Evolutionary conservation across 1,140 invertebrate species (phyloP).

Genomic region (Calephelis virginiensis): DNA sequence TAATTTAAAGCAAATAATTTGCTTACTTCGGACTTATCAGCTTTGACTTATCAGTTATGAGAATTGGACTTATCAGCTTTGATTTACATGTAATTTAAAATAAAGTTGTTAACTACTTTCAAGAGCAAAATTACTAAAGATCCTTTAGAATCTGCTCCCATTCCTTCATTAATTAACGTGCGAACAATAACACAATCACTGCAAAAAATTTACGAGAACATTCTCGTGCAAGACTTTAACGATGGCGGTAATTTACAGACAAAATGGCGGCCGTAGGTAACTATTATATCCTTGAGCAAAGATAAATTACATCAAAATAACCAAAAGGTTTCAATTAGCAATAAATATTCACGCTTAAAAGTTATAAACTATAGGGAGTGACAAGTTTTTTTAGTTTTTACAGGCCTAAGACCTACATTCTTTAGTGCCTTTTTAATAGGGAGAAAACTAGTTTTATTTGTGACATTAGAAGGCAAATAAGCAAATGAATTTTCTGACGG

Average conservation of each 20-base stretch:
- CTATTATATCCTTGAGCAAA: conserved; percentile 17
- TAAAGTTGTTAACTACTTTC: too few species aligned
- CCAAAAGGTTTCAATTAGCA: conserved; percentile 17
- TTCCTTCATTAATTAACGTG: conserved; percentile 9
- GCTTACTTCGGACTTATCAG: too few species aligned
- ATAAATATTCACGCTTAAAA: conserved; percentile 12
- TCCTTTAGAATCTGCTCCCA: background rate
- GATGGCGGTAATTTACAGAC: conserved; percentile 3
- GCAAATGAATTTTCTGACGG: too few species aligned
- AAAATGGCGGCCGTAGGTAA: background rate
- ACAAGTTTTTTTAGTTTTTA: background rate
- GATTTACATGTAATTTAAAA: too few species aligned
- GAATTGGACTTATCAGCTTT: too few species aligned
- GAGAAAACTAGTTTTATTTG: too few species aligned
- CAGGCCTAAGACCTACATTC: too few species aligned
- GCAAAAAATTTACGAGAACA: conserved; percentile 7
- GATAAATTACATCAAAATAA: conserved; percentile 10
- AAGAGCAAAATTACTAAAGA: too few species aligned
- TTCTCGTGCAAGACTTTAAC: background rate
- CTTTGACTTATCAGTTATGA: too few species aligned
- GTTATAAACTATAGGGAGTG: conserved; percentile 8
- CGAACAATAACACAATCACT: background rate
- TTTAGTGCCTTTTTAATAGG: too few species aligned
- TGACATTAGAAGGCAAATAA: too few species aligned
- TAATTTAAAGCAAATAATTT: too few species aligned